Evolutionary conservation across 2,797 vertebrate genomes (phyloP).

Genomic region (Xenops minutus): DNA sequence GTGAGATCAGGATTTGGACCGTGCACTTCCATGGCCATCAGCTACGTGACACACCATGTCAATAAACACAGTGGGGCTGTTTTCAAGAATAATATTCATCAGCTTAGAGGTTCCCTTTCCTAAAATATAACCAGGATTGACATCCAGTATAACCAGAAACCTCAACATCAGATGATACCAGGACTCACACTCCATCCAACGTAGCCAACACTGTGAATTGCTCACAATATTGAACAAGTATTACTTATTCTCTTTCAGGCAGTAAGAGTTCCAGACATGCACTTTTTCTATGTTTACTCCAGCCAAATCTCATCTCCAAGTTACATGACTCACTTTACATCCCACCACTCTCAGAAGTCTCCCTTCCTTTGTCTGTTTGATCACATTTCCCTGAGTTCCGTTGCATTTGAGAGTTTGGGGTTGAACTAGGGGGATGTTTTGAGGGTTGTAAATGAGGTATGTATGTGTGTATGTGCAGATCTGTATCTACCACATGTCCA

Average conservation of each 20-base stretch:
- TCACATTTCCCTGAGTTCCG: neutral
- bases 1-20: conserved; percentile 37
- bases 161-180: neutral
- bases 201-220: neutral
- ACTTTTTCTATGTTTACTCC: neutral
- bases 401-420: neutral
- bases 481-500: conserved; percentile 6
- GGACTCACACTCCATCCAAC: neutral
- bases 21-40: neutral
- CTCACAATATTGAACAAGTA: neutral
- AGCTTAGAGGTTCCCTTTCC: neutral
- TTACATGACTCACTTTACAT: neutral
- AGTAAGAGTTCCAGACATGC: neutral
- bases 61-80: neutral
- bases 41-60: neutral
- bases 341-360: neutral
- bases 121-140: neutral
- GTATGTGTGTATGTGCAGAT: conserved; percentile 16
- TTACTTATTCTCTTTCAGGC: neutral
- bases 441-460: conserved; percentile 22
- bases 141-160: neutral
- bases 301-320: conserved; percentile 8
- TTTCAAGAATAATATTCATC: neutral
- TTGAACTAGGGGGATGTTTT: neutral
- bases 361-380: neutral